phyloP scores from a whole-genome alignment of 1,140 invertebrate species.

The Solen grandis region DNA sequence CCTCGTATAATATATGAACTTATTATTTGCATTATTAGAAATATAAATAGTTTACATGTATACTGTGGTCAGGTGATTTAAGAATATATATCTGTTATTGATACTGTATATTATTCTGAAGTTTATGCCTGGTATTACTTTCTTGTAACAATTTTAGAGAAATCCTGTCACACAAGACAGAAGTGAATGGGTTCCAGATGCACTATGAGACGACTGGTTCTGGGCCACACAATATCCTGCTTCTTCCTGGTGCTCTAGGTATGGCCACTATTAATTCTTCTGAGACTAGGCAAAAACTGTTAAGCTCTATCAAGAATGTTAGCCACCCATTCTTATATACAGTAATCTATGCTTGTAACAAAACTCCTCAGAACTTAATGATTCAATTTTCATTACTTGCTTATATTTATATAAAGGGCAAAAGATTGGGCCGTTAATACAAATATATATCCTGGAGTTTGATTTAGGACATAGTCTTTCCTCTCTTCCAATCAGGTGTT shows the following conservation, averaged over 20 bases:
- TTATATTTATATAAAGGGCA: neutral
- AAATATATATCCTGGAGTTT: too few relatives aligned
- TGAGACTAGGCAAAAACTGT: neutral
- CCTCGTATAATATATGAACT: too few relatives aligned
- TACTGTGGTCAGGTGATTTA: neutral
- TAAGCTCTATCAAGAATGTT: neutral
- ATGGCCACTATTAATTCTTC: slow-evolving; percentile 33
- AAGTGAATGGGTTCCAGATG: slow-evolving; percentile 84
- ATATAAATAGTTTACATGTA: too few relatives aligned
- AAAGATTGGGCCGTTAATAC: too few relatives aligned
- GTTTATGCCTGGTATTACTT: neutral
- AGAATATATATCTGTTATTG: neutral
- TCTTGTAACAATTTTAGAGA: slow-evolving; percentile 64
- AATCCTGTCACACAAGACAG: slow-evolving; percentile 81
- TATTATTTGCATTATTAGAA: too few relatives aligned
- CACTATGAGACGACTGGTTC: slow-evolving; percentile 88
- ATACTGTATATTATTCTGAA: neutral
- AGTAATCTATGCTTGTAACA: neutral
- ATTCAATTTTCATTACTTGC: neutral
- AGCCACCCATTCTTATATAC: neutral
- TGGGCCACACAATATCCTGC: slow-evolving; percentile 86
- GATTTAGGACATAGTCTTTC: too few relatives aligned
- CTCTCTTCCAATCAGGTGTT: too few relatives aligned
- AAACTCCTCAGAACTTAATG: neutral
- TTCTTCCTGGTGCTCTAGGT: slow-evolving; percentile 90